A percentile compares a stretch with the other conserved stretches of the same genome.
These are phyloP conservation scores for Sanderia malayensis DNA, from an alignment of 30 jellyfish, hydroid and myxozoan species.

Conservation along the genomic window DNA sequence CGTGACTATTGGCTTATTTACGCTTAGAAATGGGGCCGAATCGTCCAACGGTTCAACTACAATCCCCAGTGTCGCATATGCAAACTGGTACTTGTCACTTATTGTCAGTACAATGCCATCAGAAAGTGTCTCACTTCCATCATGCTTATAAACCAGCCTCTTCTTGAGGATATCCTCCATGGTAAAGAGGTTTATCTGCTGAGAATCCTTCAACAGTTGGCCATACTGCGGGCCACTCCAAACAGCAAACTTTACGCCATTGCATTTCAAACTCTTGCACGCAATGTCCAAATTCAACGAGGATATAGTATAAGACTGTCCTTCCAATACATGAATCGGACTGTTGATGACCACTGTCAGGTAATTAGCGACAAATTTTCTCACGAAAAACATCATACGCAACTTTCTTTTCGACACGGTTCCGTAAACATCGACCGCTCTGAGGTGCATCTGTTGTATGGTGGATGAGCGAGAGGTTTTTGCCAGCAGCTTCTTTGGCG, in stretches of 20 bases:
- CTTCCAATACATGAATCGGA: conserved; percentile 53
- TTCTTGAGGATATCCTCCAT: conserved; percentile 16
- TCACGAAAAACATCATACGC: conserved; percentile 39
- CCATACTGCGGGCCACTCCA: conserved; percentile 46
- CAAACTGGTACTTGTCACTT: conserved; percentile 35
- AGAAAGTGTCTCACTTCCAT: conserved; percentile 41
- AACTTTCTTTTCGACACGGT: conserved; percentile 21
- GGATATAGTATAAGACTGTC: conserved; percentile 18
- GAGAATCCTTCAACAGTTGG: background rate
- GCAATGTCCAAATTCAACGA: conserved; percentile 13
- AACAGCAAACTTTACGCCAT: conserved; percentile 36
- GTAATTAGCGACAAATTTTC: conserved; percentile 32
- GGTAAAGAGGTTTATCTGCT: conserved; percentile 25
- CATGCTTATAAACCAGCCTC: conserved; percentile 18
- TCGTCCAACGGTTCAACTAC: conserved; percentile 54
- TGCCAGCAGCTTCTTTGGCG: conserved; percentile 28
- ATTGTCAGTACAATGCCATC: conserved; percentile 39
- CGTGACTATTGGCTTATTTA: conserved; percentile 28
- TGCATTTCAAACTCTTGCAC: conserved; percentile 42
- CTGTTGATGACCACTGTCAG: conserved; percentile 34
- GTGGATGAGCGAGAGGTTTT: conserved; percentile 1
- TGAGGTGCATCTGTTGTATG: conserved; percentile 20
- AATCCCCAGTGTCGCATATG: conserved; percentile 32
- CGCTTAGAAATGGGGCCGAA: conserved; percentile 57
- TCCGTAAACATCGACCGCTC: conserved; percentile 38